Evolutionary conservation across 2,797 vertebrate species (phyloP).

Genomic region (Catamblyrhynchus diadema): DNA sequence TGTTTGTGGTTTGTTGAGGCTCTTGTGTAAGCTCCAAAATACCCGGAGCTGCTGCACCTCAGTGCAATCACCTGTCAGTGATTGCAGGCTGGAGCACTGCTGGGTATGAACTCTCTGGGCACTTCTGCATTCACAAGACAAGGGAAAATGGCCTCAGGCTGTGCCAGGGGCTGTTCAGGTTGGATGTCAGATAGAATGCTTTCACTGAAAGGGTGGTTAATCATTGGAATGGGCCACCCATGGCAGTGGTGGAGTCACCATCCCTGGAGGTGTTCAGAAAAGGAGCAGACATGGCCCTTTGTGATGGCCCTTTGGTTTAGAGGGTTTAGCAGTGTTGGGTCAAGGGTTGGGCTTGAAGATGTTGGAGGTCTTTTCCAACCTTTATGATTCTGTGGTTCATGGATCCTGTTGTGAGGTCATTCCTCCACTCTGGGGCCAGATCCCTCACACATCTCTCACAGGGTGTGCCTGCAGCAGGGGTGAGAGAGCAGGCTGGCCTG

Average conservation of each 20-base stretch:
- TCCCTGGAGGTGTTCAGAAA: neutral
- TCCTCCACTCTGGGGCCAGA: fast-evolving
- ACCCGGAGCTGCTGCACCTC: neutral
- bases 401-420: fast-evolving
- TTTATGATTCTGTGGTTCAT: neutral
- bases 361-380: neutral
- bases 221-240: neutral
- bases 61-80: neutral
- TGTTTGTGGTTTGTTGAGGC: neutral
- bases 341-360: neutral
- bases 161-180: neutral
- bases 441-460: fast-evolving
- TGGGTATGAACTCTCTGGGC: neutral
- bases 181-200: neutral
- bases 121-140: neutral
- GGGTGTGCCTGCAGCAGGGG: neutral
- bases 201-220: neutral
- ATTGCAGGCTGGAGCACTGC: neutral
- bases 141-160: neutral
- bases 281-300: neutral
- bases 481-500: neutral
- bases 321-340: neutral
- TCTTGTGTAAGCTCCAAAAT: neutral
- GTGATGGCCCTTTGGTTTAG: neutral
- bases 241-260: too few relatives aligned